Percentiles rank a stretch among this genome's conserved stretches.
These are phyloP conservation scores for Cylindroiulus punctatus DNA, from an alignment of 2,888 invertebrate genomes.

Conservation along the genomic window DNA sequence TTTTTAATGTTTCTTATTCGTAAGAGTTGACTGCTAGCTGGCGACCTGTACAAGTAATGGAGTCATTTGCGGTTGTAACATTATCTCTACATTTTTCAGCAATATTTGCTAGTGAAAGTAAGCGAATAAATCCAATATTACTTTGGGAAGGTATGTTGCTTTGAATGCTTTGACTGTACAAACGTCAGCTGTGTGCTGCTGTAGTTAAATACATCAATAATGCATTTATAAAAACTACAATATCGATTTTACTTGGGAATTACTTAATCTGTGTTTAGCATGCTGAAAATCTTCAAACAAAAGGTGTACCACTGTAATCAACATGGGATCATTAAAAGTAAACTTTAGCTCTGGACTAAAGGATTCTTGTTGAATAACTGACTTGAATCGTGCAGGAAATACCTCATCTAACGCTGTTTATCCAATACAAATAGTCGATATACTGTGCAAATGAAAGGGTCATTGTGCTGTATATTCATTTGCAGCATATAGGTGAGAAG, in stretches of 20 bases:
- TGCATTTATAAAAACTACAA: no score
- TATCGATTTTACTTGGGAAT: not conserved
- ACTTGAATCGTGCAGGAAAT: not conserved
- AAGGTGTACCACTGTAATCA: not conserved
- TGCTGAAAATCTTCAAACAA: not conserved
- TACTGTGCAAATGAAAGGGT: slow-evolving; percentile 1
- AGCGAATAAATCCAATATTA: no score
- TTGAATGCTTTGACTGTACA: no score
- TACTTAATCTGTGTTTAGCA: not conserved
- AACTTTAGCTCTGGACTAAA: not conserved
- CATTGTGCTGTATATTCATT: slow-evolving; percentile 6
- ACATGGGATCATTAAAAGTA: not conserved
- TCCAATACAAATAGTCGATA: not conserved
- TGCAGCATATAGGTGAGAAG: not conserved
- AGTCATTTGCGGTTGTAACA: no score
- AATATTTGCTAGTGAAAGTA: no score
- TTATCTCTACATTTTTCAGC: no score
- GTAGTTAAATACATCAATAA: no score
- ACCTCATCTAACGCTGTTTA: not conserved
- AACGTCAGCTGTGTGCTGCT: no score
- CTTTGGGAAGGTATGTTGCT: no score
- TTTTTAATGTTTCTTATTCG: no score
- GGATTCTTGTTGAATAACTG: not conserved
- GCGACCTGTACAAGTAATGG: no score
- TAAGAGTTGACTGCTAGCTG: no score